A percentile compares a stretch with the other conserved stretches of the same genome.
phyloP scores from a whole-genome alignment of 2,888 invertebrate species.

The Pristionchus fissidentatus region DNA sequence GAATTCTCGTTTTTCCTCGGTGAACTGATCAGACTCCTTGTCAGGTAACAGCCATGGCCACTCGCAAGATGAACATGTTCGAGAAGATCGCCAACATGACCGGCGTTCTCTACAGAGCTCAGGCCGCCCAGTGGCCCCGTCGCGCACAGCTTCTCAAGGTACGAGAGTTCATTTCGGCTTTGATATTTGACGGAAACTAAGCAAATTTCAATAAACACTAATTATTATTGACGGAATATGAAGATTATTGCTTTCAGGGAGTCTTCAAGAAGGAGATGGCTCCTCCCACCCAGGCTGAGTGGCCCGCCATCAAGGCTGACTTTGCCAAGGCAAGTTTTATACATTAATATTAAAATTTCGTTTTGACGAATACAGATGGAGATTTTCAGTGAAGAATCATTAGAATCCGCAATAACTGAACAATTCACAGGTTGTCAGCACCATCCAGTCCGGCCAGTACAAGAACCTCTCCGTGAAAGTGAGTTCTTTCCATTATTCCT shows the following conservation, averaged over 20 bases:
- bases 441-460: conserved; percentile 69
- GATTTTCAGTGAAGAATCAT: not conserved
- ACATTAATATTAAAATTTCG: not conserved
- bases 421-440: conserved; percentile 56
- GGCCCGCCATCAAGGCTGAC: conserved; percentile 80
- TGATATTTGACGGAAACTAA: not conserved
- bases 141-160: conserved; percentile 68
- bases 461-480: conserved; percentile 69
- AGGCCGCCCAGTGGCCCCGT: conserved; percentile 72
- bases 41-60: conserved; percentile 63
- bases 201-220: not conserved
- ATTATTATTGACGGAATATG: not conserved
- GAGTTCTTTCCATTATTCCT: conserved; percentile 37
- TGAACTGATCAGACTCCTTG: not conserved
- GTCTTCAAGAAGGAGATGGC: conserved; percentile 94
- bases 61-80: conserved; percentile 71
- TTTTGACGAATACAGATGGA: not conserved
- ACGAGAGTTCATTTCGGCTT: not conserved
- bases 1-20: not conserved
- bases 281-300: conserved; percentile 89
- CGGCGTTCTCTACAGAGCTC: conserved; percentile 74
- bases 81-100: conserved; percentile 73
- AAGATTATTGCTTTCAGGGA: conserved; percentile 81
- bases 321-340: conserved; percentile 54
- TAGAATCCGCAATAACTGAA: not conserved